Conservation (phyloP, 1,140 invertebrate genomes). For the Gonatopus flavifemur region DNA sequence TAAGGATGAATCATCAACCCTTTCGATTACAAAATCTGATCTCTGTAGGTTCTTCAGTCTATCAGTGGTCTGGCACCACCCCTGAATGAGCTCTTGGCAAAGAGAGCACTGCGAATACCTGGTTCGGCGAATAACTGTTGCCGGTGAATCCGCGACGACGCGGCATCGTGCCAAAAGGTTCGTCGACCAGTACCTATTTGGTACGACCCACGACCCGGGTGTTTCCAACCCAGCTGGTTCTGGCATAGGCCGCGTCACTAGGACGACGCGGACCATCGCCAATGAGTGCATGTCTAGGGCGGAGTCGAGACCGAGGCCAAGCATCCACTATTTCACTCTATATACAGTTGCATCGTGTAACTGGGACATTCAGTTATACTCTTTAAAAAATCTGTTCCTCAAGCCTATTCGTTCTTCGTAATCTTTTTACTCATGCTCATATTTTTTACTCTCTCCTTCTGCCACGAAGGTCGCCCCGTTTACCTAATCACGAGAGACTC, state of each 20-base stretch:
- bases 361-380: conserved; percentile 13
- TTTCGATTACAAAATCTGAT: too few species aligned
- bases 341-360: conserved; percentile 20
- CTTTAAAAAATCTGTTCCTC: conserved; percentile 8
- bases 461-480: not conserved
- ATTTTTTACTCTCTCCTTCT: conserved; percentile 9
- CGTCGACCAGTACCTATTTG: conserved; percentile 21
- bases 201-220: conserved; percentile 37
- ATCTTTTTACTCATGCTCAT: not conserved
- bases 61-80: conserved; percentile 20
- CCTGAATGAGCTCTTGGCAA: conserved; percentile 18
- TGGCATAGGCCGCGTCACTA: conserved; percentile 53
- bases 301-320: conserved; percentile 42
- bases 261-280: conserved; percentile 54
- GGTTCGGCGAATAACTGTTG: conserved; percentile 43
- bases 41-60: too few species aligned
- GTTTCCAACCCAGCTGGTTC: conserved; percentile 44
- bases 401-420: not conserved
- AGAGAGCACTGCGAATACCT: conserved; percentile 23
- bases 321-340: conserved; percentile 44
- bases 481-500: too few species aligned
- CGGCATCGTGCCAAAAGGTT: conserved; percentile 53
- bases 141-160: conserved; percentile 47
- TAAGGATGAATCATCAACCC: too few species aligned
- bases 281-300: conserved; percentile 54